phyloP scores from a whole-genome alignment of 2,888 invertebrate genomes.

The Amphimallon solstitiale region DNA sequence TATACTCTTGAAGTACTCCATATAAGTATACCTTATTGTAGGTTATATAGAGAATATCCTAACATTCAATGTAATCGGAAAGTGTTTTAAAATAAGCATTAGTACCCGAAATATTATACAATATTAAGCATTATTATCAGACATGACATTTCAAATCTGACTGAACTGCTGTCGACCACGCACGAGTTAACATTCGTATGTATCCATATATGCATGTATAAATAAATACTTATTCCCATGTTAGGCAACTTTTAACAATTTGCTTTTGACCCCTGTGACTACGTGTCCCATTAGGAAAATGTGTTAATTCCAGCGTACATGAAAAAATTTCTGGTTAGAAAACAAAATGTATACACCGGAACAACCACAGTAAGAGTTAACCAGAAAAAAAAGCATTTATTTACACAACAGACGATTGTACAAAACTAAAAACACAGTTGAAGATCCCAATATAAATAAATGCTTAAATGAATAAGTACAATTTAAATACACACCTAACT shows the following conservation, averaged over 20 bases:
- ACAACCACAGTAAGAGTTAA: neutral
- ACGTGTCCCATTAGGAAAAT: neutral
- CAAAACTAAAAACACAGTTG: neutral
- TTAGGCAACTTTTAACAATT: neutral
- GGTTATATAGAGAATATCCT: no score
- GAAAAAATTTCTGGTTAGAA: neutral
- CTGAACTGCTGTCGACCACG: no score
- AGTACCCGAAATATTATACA: no score
- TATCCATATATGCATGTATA: no score
- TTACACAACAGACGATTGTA: neutral
- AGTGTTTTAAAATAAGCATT: no score
- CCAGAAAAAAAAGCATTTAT: conserved; percentile 1
- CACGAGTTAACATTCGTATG: no score
- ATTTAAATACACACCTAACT: neutral
- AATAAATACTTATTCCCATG: neutral
- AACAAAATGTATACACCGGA: neutral
- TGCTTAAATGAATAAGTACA: neutral
- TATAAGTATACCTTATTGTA: no score
- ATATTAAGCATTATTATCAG: no score
- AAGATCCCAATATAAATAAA: neutral
- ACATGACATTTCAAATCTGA: no score
- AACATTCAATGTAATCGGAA: no score
- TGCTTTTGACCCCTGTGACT: neutral
- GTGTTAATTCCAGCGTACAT: neutral
- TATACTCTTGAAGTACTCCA: no score